Evolutionary conservation across 2,888 invertebrate genomes (phyloP).

Genomic region (Pemphredon lugubris): DNA sequence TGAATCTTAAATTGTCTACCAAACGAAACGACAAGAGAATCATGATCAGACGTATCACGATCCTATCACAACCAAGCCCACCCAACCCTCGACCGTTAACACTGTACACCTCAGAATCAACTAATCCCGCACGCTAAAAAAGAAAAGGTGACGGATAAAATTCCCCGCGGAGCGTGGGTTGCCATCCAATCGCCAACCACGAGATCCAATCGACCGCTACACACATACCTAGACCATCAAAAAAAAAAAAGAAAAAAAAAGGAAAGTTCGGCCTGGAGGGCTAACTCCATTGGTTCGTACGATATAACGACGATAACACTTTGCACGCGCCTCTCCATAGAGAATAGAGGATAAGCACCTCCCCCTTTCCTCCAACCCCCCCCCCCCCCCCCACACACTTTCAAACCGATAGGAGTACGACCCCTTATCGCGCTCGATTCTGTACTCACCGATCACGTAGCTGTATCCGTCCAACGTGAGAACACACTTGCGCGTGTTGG

Average conservation of each 20-base stretch:
- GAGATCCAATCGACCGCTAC: too few species aligned
- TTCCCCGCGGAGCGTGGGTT: too few species aligned
- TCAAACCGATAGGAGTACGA: constrained; percentile 21
- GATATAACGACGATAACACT: constrained; percentile 33
- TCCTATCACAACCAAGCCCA: too few species aligned
- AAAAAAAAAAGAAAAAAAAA: neutral
- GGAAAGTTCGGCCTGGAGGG: constrained; percentile 1
- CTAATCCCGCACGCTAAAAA: too few species aligned
- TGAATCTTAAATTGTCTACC: too few species aligned
- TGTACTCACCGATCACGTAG: constrained; percentile 89
- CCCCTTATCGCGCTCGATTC: constrained; percentile 41
- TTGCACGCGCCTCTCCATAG: constrained; percentile 19
- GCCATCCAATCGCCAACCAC: too few species aligned
- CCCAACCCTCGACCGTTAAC: too few species aligned
- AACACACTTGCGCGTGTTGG: constrained; percentile 89
- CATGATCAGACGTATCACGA: too few species aligned
- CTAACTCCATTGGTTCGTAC: constrained; percentile 2
- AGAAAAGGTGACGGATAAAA: too few species aligned
- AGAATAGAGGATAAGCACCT: constrained; percentile 36
- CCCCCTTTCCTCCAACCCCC: neutral
- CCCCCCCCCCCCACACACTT: too few species aligned
- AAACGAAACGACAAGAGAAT: too few species aligned
- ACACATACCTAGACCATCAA: neutral
- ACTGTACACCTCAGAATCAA: too few species aligned
- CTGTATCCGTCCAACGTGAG: constrained; percentile 93